A percentile compares a stretch with the other conserved stretches of the same genome.
Evolutionary conservation across 2,113 vertebrate genomes (phyloP).

Genomic region (Podarcis cretensis): DNA sequence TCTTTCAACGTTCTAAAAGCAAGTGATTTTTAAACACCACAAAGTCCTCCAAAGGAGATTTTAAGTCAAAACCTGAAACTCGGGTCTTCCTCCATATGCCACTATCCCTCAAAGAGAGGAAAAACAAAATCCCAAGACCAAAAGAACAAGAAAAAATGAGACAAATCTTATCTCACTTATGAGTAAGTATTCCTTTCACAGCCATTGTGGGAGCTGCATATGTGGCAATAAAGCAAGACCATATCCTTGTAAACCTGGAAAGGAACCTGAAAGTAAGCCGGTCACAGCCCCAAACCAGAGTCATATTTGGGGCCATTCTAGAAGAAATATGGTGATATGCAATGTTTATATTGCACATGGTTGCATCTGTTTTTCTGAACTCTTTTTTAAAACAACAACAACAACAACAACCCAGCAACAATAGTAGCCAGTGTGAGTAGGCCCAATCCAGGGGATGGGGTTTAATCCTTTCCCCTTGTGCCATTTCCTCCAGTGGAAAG

Average conservation of each 20-base stretch:
- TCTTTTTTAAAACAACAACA: no score
- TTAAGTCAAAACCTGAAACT: background rate
- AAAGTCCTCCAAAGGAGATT: background rate
- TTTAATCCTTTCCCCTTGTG: no score
- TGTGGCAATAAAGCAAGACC: background rate
- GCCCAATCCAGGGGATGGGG: no score
- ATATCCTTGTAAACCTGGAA: background rate
- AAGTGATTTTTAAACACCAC: background rate
- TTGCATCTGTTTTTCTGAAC: no score
- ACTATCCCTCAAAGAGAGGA: background rate
- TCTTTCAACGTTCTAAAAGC: background rate
- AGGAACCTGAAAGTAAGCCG: background rate
- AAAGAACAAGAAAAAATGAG: background rate
- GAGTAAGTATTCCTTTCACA: background rate
- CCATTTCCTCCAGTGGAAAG: no score
- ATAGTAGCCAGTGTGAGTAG: no score
- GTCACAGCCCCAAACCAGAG: background rate
- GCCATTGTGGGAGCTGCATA: background rate
- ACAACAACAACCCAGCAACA: no score
- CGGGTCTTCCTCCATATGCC: background rate
- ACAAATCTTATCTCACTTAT: background rate
- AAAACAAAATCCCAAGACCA: background rate
- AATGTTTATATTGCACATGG: no score
- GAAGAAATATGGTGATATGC: no score
- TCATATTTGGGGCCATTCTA: background rate